Evolutionary conservation across 2,888 invertebrate genomes (phyloP).

Genomic region (Eretmocerus hayati): DNA sequence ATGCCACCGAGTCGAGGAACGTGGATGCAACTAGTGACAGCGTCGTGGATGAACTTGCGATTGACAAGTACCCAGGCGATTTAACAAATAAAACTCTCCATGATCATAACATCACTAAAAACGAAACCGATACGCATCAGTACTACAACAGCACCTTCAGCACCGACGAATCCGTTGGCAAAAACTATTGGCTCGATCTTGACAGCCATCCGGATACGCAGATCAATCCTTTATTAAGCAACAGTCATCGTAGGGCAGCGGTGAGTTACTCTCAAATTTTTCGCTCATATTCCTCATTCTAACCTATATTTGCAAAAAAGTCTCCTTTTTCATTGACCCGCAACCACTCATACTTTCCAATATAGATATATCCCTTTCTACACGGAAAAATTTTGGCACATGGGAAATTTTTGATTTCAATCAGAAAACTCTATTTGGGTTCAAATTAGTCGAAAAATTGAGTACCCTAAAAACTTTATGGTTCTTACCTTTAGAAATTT

Average conservation of each 20-base stretch:
- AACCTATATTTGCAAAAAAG: too few relatives aligned
- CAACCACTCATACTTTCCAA: too few relatives aligned
- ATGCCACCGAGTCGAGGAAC: slow-evolving; percentile 23
- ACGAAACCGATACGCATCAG: slow-evolving; percentile 60
- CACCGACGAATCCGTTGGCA: slow-evolving; percentile 54
- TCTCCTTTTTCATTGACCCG: too few relatives aligned
- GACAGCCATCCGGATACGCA: slow-evolving; percentile 53
- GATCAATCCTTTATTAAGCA: slow-evolving; percentile 66
- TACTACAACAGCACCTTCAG: slow-evolving; percentile 76
- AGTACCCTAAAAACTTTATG: too few relatives aligned
- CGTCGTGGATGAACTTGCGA: slow-evolving; percentile 38
- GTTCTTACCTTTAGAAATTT: too few relatives aligned
- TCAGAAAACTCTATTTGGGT: too few relatives aligned
- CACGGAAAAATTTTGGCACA: too few relatives aligned
- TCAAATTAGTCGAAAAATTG: too few relatives aligned
- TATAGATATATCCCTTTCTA: too few relatives aligned
- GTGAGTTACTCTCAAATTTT: slow-evolving; percentile 52
- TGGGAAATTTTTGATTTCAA: too few relatives aligned
- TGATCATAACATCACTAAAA: slow-evolving; percentile 48
- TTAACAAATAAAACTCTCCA: slow-evolving; percentile 45
- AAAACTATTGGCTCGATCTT: slow-evolving; percentile 67
- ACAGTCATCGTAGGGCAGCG: slow-evolving; percentile 77
- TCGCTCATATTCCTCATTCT: too few relatives aligned
- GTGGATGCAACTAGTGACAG: slow-evolving; percentile 8
- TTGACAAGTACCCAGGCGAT: slow-evolving; percentile 40